Evolutionary conservation across 2,113 vertebrate species (phyloP), one percentile per base, ranked within the genome.

Genomic region (Channa argus): DNA sequence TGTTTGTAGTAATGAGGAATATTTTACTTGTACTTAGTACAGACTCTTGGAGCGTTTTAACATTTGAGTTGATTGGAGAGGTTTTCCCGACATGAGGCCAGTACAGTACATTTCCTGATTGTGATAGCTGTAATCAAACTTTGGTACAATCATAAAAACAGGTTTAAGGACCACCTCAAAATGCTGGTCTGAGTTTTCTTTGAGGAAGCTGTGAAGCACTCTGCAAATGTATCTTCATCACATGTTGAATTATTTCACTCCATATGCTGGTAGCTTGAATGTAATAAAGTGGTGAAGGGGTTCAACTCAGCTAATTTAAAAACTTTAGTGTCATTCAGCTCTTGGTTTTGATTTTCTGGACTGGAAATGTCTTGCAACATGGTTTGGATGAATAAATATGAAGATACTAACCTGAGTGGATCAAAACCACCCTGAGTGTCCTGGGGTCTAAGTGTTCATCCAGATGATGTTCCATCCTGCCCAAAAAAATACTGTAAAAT

Each of bases 401-500:
- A 46, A 43, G 41, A 51, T 62, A 50, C 49, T 51, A 11, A 67
- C 24, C 13, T 14, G 14, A 36, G 50, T 34, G 51, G 9, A 59
- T 43, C 4, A 13, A 43, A 38, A 33, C 6, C 2, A 33, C 33
- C 13, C 10, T 47, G 5, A 5, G 0, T 49, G 10, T 63, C 37
- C 55, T 9, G 3, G 10, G 52, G 52, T 66, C 36, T 50, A 39
- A 68, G 63, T 51, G 52, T 67, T 66, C 1, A 11, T 83, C 73
- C 83, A 86, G 71, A 76, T 80, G 74, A 84, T 72, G 49, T 8
- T 72, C 44, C 44, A 36, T 63, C 33, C 71, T 78, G 82, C 82
- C 82, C 79, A 76, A 73, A 87, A 65, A 24, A 24, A 24, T 24
- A 24, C 24, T 24, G 24, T 24, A 61, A 71, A 79, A 74, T 85